Conservation (phyloP, 1,140 invertebrate genomes). For the Brachionus angularis region DNA sequence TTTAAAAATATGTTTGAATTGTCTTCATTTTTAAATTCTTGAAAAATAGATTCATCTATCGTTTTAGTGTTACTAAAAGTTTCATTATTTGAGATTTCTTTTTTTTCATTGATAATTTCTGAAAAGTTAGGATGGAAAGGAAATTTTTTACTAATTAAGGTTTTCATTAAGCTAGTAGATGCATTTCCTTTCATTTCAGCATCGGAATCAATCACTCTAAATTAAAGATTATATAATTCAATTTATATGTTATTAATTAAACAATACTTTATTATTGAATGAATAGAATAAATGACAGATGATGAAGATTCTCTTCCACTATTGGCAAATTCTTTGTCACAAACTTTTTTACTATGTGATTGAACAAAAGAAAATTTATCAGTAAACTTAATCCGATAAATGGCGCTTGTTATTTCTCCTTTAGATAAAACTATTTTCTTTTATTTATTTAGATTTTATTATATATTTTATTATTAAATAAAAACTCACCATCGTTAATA, state of each 20-base stretch:
- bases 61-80: background rate
- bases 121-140: background rate
- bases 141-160: constrained; percentile 50
- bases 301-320: too few relatives aligned
- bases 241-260: background rate
- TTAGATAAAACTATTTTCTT: background rate
- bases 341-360: constrained; percentile 6
- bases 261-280: constrained; percentile 40
- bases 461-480: background rate
- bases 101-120: background rate
- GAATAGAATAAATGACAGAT: background rate
- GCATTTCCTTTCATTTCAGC: constrained; percentile 56
- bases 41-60: background rate
- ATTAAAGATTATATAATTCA: constrained; percentile 1
- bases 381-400: constrained; percentile 28
- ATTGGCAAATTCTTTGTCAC: background rate
- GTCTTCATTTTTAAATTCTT: background rate
- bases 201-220: constrained; percentile 56
- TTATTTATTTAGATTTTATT: background rate
- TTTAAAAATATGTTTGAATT: too few relatives aligned
- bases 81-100: background rate
- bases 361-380: constrained; percentile 36
- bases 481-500: constrained; percentile 27
- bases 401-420: constrained; percentile 19
- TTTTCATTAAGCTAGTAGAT: constrained; percentile 57